Conservation (phyloP, 2,797 vertebrate species). For the Pipistrellus kuhlii region DNA sequence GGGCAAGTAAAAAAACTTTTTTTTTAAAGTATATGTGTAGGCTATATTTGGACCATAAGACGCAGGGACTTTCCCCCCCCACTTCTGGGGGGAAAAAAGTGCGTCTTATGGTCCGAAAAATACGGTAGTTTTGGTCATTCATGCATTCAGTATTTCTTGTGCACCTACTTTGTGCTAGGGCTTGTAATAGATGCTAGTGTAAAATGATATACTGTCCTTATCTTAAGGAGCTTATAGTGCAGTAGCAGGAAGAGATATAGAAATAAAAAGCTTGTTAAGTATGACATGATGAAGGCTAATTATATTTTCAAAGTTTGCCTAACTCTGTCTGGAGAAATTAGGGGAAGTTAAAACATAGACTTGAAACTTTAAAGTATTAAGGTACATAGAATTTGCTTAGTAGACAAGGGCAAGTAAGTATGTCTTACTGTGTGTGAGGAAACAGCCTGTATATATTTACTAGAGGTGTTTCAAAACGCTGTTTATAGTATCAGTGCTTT, state of each 20-base stretch:
- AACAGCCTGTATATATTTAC: background rate
- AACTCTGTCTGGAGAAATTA: background rate
- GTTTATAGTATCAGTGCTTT: background rate
- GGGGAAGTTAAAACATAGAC: background rate
- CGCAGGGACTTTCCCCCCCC: too few relatives aligned
- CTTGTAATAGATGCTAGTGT: background rate
- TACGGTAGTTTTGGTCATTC: constrained; percentile 19
- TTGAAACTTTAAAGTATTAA: background rate
- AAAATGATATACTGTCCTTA: background rate
- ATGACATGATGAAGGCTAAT: background rate
- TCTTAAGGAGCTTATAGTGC: background rate
- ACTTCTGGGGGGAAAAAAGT: too few relatives aligned
- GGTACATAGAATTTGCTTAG: background rate
- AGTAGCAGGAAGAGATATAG: background rate
- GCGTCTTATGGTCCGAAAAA: too few relatives aligned
- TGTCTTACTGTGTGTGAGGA: background rate
- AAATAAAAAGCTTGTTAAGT: background rate
- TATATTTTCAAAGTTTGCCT: background rate
- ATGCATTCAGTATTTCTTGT: constrained; percentile 36
- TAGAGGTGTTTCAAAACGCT: background rate
- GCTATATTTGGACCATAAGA: too few relatives aligned
- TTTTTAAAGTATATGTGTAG: too few relatives aligned
- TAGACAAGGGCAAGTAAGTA: background rate
- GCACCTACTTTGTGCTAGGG: background rate
- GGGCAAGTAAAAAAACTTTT: too few relatives aligned